Percentiles rank a stretch among this genome's conserved stretches.
phyloP scores from a whole-genome alignment of 2,113 vertebrate genomes.

The Podarcis cretensis region DNA sequence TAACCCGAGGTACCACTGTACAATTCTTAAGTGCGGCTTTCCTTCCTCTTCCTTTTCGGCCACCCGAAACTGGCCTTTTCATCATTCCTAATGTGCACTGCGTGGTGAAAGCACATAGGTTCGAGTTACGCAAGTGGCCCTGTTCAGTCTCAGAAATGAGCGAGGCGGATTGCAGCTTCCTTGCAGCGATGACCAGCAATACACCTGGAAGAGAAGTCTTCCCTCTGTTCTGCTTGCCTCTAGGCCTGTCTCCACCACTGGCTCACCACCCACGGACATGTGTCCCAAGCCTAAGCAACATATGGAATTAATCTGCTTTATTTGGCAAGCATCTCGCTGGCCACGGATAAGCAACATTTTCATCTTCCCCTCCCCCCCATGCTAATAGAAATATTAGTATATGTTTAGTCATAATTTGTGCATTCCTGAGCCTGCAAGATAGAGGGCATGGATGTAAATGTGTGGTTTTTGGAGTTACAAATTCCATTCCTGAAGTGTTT shows the following conservation, averaged over 20 bases:
- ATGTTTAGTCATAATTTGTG: neutral
- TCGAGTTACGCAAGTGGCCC: neutral
- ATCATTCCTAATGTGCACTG: neutral
- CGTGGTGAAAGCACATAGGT: neutral
- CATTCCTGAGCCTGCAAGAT: neutral
- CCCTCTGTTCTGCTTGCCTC: neutral
- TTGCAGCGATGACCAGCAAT: neutral
- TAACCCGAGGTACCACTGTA: too few relatives aligned
- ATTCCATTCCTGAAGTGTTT: slow-evolving; percentile 1
- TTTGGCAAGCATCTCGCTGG: neutral
- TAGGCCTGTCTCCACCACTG: neutral
- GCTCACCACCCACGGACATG: neutral
- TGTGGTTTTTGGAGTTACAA: neutral
- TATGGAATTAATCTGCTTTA: slow-evolving; percentile 10
- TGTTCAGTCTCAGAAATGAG: neutral
- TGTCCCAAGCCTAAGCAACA: neutral
- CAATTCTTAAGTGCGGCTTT: neutral
- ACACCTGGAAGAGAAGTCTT: too few relatives aligned
- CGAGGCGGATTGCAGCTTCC: neutral
- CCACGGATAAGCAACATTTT: neutral
- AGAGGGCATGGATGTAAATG: neutral
- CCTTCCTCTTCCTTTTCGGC: neutral
- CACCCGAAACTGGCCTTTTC: neutral
- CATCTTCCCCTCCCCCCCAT: neutral
- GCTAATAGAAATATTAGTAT: neutral